Percentiles rank a stretch among this genome's conserved stretches.
Evolutionary conservation across 2,113 vertebrate genomes (phyloP).

Genomic region (Phoxinus phoxinus): DNA sequence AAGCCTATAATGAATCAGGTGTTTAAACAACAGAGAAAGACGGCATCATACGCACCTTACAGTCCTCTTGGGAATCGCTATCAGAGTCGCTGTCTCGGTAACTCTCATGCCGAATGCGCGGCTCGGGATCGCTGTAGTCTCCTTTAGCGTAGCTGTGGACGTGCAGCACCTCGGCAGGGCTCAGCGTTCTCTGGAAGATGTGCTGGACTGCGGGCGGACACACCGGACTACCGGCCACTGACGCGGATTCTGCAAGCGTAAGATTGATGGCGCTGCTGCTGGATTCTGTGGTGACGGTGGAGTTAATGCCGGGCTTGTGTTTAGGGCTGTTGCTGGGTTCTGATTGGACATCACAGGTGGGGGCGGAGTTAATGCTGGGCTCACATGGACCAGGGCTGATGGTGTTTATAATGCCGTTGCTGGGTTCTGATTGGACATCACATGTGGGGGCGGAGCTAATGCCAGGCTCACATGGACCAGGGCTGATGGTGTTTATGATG

Average conservation of each 20-base stretch:
- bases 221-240: background rate
- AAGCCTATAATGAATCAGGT: background rate
- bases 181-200: slow-evolving; percentile 79
- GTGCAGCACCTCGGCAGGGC: slow-evolving; percentile 82
- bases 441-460: background rate
- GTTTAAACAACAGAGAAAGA: background rate
- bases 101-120: slow-evolving; percentile 57
- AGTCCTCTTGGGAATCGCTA: slow-evolving; percentile 62
- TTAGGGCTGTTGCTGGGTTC: background rate
- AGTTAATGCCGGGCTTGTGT: background rate
- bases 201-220: slow-evolving; percentile 56
- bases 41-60: slow-evolving; percentile 19
- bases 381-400: background rate
- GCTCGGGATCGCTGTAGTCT: slow-evolving; percentile 74
- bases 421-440: background rate
- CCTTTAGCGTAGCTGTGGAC: slow-evolving; percentile 91
- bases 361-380: background rate
- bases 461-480: background rate
- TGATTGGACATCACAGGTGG: background rate
- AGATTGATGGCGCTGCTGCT: background rate
- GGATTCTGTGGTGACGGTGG: background rate
- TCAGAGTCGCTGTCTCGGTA: slow-evolving; percentile 56
- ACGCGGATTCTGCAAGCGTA: background rate
- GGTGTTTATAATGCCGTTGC: background rate
- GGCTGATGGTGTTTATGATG: background rate